Conservation (phyloP, 2,888 invertebrate genomes). For the Melipona bicolor region DNA sequence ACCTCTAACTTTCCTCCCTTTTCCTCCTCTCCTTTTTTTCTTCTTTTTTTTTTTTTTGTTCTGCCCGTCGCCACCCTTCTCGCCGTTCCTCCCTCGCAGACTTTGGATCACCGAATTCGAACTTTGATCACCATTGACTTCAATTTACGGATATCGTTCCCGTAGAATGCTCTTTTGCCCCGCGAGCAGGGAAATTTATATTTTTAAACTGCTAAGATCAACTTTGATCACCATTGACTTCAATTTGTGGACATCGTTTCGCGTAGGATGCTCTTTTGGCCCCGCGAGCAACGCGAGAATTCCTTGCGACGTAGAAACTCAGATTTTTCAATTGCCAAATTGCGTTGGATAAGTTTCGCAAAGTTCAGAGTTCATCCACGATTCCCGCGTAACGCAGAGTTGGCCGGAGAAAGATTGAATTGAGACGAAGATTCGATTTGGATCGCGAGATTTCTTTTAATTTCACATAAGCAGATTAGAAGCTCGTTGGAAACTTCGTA, state of each 20-base stretch:
- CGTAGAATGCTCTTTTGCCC: no score
- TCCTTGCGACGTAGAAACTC: neutral
- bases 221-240: no score
- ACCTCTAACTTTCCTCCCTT: conserved; percentile 56
- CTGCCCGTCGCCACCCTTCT: conserved; percentile 9
- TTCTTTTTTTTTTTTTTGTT: neutral
- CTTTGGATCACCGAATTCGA: conserved; percentile 26
- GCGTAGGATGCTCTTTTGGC: no score
- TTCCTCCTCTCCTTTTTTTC: conserved; percentile 16
- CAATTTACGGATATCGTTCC: no score
- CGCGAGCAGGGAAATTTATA: neutral
- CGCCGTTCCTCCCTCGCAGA: conserved; percentile 9
- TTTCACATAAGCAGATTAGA: neutral
- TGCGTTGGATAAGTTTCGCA: neutral
- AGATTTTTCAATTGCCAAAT: neutral
- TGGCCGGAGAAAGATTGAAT: neutral
- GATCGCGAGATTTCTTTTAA: neutral
- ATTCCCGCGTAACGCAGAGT: neutral
- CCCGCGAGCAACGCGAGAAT: no score
- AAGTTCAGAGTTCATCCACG: neutral
- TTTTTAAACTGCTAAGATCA: neutral
- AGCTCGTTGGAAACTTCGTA: neutral
- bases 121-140: neutral
- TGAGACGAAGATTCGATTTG: neutral
- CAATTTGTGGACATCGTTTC: neutral